Evolutionary conservation across 2,113 vertebrate genomes (phyloP), one percentile per base, ranked within the genome.

Genomic region (Daphoenositta chrysoptera): DNA sequence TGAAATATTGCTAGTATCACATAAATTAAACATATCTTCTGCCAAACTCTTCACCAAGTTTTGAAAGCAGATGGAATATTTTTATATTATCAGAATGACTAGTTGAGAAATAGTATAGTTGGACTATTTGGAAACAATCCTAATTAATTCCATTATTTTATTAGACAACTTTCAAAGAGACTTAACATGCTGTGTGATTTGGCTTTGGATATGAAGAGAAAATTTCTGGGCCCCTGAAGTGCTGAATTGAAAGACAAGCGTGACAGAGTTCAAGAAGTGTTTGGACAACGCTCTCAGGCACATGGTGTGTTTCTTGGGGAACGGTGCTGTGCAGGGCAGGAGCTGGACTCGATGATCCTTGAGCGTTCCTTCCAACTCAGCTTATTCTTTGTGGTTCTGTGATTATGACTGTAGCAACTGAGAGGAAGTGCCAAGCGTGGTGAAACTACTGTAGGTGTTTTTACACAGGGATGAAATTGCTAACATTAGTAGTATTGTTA

Each of bases 61-160:
- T 94, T 81, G n/a, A 37, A 89, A 90, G n/a, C 39, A 58, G 23
- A 16, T 77, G 22, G 17, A 61, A 76, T 81, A 48, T 94, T 96
- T 94, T 94, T 65, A n/a, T 90, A 79, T 56, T 70, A 39, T 60
- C 57, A 56, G 60, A 39, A 42, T 4, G 15, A 40, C 18, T 48
- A 85, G 28, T 37, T 88, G 31, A 94, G 53, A 95, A 81, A 81
- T 26, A 83, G 22, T n/a, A 40, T 14, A n/a, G 44, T 42, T 48
- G 7, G 2, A 3, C 6, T 79, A 10, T 42, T 78, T 85, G 42
- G 54, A 83, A 68, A 91, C 33, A 90, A 53, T 22, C 19, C 2
- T 72, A 35, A 56, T 69, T 89, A 2, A 40, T 84, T 78, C 5
- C n/a, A 83, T 81, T 85, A 35, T 83, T 88, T 90, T 60, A 53